Evolutionary conservation across 2,113 vertebrate genomes (phyloP), one percentile per base, ranked within the genome.

Genomic region (Orientallactaga bullata): DNA sequence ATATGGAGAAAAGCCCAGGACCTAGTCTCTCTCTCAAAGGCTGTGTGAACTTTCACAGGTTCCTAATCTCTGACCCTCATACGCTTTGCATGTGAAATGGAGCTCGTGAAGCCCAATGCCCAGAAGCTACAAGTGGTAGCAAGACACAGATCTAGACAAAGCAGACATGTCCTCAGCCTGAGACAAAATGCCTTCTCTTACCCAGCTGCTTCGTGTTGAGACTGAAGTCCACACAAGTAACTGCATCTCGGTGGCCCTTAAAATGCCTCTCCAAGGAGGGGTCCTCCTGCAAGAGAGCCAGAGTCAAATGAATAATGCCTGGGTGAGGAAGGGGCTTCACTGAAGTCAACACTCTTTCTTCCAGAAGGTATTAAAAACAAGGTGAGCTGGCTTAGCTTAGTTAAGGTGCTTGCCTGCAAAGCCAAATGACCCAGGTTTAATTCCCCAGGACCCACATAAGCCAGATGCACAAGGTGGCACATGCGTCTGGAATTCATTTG

Each of bases 141-240:
- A 72, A 42, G 51, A 61, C 5, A 21, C n/a, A 20, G 61, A n/a
- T 30, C 60, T 13, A 63, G 24, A 30, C 17, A 66, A 65, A 69
- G 35, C 32, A 30, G 8, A n/a, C 21, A 30, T 4, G 2, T 23
- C 58, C 18, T 35, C 30, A 10, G 17, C 21, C 68, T 20, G 16
- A 83, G 42, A 81, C 6, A 39, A 12, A 85, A 60, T 23, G 65
- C 39, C 85, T 85, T 78, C 71, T 85, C 95, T 98, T 98, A 99
- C 99, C 99, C 18, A 99, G 96, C 85, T 99, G 99, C 95, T 99
- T 99, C 96, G 97, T 98, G 97, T 98, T 99, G 88, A 97, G 83
- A 95, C 98, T 99, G 97, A 99, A 99, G 98, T 99, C 99, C 96
- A 99, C 98, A 3, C 99, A 98, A 10, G 99, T 99, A 92, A 99